Evolutionary conservation across 1,140 invertebrate genomes (phyloP), one percentile per base, ranked within the genome.

Genomic region (Ceratosolen solmsi): DNA sequence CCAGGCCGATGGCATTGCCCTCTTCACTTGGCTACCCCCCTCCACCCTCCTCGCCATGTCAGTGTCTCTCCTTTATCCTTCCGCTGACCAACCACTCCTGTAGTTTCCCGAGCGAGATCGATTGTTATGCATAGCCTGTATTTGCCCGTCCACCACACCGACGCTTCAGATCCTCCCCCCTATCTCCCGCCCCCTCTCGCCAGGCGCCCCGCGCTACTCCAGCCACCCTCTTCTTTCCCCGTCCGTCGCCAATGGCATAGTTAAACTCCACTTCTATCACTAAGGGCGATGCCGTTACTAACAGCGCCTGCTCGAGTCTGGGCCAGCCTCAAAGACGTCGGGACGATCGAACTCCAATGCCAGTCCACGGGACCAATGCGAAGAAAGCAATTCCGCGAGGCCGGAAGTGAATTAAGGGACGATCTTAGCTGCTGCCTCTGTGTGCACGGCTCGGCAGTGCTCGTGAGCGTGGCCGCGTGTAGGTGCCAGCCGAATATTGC

Each of bases 51-150:
- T 7, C 41, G 4, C 75, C 60, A 46, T 13, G 41, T 13, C 41
- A 17, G 27, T 9, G 27, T 72, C 78, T 46, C 41, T 73, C 63
- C 60, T 83, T 82, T 73, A 80, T 79, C 81, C 79, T 71, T 83
- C 46, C 83, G 71, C 68, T 74, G 82, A 71, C 68, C 81, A 72
- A 68, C 79, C 76, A 80, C 82, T 83, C 84, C 84, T 84, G 82
- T 85, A 84, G 85, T 84, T 87, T 85, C 84, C 84, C 85, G 85
- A 89, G 87, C 86, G 87, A 91, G 90, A 92, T 92, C 91, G 90
- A 92, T 92, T 92, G 91, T 92, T 92, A 91, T 92, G 90, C 91
- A 91, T 91, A 92, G 91, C 90, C 89, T 91, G 90, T 91, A 92
- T 92, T 92, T 91, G 90, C 89, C 88, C 89, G 80, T 76, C 72